Base-by-base conservation (phyloP, 2,888 invertebrate genomes). In the Listrodromus nycthemerus region DNA sequence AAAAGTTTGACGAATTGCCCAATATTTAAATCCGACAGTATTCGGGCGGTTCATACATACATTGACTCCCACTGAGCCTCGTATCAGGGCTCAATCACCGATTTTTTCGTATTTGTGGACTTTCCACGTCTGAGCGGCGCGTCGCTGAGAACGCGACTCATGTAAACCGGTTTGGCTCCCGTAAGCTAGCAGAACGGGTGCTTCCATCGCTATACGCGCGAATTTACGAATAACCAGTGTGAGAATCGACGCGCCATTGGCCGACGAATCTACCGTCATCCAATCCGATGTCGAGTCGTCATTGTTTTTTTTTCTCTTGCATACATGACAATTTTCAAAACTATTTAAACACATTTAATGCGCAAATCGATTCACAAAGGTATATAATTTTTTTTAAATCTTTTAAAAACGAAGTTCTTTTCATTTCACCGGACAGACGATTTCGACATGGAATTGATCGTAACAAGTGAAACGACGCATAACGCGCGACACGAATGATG, bases 171-270 rank as follows among this genome's bases (percentile, higher is more conserved):
- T n/a, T n/a, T n/a, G n/a, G n/a, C n/a, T n/a, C n/a, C n/a, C n/a
- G n/a, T n/a, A n/a, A n/a, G n/a, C n/a, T n/a, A n/a, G n/a, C n/a
- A n/a, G n/a, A n/a, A n/a, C n/a, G n/a, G n/a, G n/a, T n/a, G 16
- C 21, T 41, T 65, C 10, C 13, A 27, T 3, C 27, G 55, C 24
- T 3, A 27, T 58, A 21, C 55, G 24, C 55, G 10, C 1, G 21
- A 7, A 24, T 48, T 1, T 45, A 8, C 13, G 45, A 66, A 45
- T 5, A 27, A 50, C 21, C n/a, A 52, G 37, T 4, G 52, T 48
- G 65, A 52, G 75, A 73, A 21, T 10, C 10, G 6, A 19, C 21
- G 21, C 27, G 27, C 27, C 10, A 83, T 83, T 83, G 79, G 79
- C 21, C 13, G 45, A 16, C 19, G 63, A 58, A 70, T 70, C 58